Conservation (phyloP, 1,140 invertebrate genomes). For the Tetragonula clypearis region DNA sequence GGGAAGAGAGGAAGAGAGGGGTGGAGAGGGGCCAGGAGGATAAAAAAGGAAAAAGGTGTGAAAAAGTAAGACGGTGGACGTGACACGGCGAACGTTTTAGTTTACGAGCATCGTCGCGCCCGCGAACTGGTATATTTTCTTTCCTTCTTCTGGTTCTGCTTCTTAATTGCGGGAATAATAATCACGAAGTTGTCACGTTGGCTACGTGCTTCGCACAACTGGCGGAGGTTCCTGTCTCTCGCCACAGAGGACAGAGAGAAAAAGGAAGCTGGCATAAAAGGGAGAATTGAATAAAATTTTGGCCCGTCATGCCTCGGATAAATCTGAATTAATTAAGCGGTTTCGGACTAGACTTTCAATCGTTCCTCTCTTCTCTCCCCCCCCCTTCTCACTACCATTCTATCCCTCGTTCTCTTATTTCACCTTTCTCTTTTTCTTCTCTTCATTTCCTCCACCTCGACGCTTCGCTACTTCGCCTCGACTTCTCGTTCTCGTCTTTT, state of each 20-base stretch:
- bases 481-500: constrained; percentile 53
- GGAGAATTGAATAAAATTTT: constrained; percentile 79
- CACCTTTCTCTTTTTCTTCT: background rate
- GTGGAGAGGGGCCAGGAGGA: background rate
- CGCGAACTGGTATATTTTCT: constrained; percentile 29
- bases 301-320: constrained; percentile 78
- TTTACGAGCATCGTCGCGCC: constrained; percentile 29
- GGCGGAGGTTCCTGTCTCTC: constrained; percentile 13
- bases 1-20: background rate
- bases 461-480: constrained; percentile 43
- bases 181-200: constrained; percentile 58
- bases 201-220: constrained; percentile 24
- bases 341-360: constrained; percentile 71
- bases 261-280: constrained; percentile 67
- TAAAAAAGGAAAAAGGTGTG: background rate
- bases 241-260: constrained; percentile 14
- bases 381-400: constrained; percentile 9
- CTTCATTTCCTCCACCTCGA: constrained; percentile 9
- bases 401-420: background rate
- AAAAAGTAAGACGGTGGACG: constrained; percentile 4
- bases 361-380: constrained; percentile 33
- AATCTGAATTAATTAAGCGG: constrained; percentile 81
- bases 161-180: constrained; percentile 69
- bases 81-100: constrained; percentile 43
- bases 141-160: constrained; percentile 23